These are phyloP conservation scores for Chydorus sphaericus DNA, from an alignment of 2,888 invertebrate genomes.

Conservation along the genomic window DNA sequence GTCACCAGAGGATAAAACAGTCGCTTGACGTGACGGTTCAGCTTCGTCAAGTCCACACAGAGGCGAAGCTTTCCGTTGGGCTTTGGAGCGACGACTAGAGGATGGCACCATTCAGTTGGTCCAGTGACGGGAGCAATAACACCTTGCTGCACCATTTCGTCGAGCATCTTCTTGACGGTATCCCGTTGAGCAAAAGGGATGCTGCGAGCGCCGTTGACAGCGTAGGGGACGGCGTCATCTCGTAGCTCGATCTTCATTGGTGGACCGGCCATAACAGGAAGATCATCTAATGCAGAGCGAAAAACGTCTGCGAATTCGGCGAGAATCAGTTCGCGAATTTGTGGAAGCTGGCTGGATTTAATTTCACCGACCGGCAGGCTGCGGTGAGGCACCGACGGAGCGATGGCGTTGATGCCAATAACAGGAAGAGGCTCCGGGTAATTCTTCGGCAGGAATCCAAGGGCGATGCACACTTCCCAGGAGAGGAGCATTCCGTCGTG, in stretches of 20 bases:
- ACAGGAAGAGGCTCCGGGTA: conserved; percentile 1
- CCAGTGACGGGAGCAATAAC: not conserved
- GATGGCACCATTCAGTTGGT: not conserved
- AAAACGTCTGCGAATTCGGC: conserved; percentile 1
- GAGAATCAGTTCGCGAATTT: no score
- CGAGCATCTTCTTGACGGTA: conserved; percentile 16
- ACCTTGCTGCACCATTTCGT: conserved; percentile 14
- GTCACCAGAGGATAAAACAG: not conserved
- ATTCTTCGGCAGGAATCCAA: not conserved
- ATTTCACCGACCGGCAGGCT: no score
- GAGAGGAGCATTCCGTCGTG: conserved; percentile 7
- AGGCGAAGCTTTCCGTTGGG: not conserved
- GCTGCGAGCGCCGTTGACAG: conserved; percentile 2
- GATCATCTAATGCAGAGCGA: not conserved
- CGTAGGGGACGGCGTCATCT: conserved; percentile 2
- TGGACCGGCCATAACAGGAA: not conserved
- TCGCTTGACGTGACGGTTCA: not conserved
- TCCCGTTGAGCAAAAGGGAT: conserved; percentile 18
- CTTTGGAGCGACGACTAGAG: conserved; percentile 14
- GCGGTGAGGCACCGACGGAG: no score
- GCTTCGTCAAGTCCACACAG: not conserved
- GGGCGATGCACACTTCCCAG: not conserved
- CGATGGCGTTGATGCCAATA: no score
- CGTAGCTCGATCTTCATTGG: not conserved
- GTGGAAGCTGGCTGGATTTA: no score